These are phyloP conservation scores for Andrena fulva DNA, from an alignment of 2,888 invertebrate species.

Conservation along the genomic window DNA sequence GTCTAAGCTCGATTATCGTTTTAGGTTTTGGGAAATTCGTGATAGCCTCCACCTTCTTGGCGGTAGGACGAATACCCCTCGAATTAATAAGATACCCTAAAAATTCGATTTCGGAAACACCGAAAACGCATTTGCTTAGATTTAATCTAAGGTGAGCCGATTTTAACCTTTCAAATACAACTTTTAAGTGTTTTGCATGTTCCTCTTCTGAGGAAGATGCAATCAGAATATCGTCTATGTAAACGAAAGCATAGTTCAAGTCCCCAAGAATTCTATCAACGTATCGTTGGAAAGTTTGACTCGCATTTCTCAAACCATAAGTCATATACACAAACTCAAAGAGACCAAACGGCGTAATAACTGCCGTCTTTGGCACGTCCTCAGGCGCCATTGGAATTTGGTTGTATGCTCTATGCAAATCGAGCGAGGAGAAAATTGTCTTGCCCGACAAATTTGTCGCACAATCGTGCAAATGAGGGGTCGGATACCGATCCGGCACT, in stretches of 20 bases:
- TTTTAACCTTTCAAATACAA: not conserved
- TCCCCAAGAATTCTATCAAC: too few species aligned
- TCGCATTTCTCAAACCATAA: not conserved
- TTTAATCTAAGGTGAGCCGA: not conserved
- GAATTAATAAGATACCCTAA: not conserved
- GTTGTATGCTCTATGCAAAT: not conserved
- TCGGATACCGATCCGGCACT: not conserved
- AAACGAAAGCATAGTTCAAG: too few species aligned
- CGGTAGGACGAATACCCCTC: not conserved
- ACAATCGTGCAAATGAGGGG: not conserved
- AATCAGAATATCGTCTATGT: too few species aligned
- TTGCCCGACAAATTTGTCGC: not conserved
- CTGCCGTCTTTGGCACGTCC: not conserved
- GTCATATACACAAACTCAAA: not conserved
- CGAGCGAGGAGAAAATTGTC: not conserved
- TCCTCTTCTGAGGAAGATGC: not conserved
- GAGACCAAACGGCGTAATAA: not conserved
- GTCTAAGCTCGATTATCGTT: not conserved
- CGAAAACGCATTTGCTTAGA: not conserved
- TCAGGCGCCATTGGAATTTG: not conserved
- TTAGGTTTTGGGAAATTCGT: not conserved
- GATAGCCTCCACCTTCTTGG: not conserved
- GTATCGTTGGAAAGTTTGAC: too few species aligned
- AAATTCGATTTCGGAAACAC: not conserved
- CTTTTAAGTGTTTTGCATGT: not conserved